Base-by-base conservation (phyloP, 1,140 invertebrate genomes). In the Dolichoris vasculosae region DNA sequence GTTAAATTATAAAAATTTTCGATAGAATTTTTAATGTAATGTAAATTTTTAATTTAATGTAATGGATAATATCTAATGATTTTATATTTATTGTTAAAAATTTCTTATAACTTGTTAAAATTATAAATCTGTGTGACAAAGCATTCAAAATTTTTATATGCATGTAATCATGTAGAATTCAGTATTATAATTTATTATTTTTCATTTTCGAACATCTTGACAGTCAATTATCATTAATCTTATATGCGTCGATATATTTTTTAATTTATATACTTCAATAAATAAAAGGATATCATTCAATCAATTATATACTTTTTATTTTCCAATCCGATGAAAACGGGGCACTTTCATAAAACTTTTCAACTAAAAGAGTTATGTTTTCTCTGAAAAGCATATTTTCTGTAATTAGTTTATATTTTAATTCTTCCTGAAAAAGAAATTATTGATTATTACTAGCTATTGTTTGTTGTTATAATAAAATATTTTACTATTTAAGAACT, bases 311-410 rank as follows among this genome's bases (percentile, higher is more conserved):
- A 93, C 93, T 88, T 92, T 94, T 94, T 8, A 94, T 93, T 84
- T 91, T 93, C 87, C 95, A 93, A 32, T 95, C 94, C n/a, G 95
- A 94, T 38, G 94, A 93, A 89, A 95, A 95, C 1, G 96, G 96
- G 9, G 95, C 95, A 71, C 93, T 94, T 67, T 92, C 93, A 75
- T 95, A 92, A 90, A 97, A 97, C 83, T 95, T 95, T 71, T 95
- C 94, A 71, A 96, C 88, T 85, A 97, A 92, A 4, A 93, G 91
- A 86, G 91, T 91, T 15, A 95, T 94, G 69, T 95, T 94, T 89
- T 95, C 94, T 92, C 95, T 95, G 85, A 96, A 95, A 90, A 93
- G 92, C 86, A 95, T 95, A 6, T 95, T 94, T 89, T 96, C 94
- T 85, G 95, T 93, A 32, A 97, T 89, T 11, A 97, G 92, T 87